Evolutionary conservation across 1,140 invertebrate genomes (phyloP).

Genomic region (Camponotus floridanus): DNA sequence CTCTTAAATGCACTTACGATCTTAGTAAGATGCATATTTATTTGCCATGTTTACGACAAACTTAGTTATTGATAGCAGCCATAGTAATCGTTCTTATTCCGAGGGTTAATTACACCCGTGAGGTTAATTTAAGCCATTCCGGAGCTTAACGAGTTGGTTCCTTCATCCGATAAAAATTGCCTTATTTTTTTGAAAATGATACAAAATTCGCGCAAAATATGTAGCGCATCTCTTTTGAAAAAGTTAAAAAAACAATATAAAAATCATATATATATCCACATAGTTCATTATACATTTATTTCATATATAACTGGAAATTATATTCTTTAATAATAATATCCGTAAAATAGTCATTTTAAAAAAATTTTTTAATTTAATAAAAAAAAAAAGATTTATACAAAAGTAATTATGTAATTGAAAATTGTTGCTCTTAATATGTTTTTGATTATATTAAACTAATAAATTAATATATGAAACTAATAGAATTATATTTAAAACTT

Average conservation of each 20-base stretch:
- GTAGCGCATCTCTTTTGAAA: neutral
- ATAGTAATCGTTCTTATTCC: conserved; percentile 18
- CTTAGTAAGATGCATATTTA: conserved; percentile 6
- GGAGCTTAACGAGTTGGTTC: conserved; percentile 50
- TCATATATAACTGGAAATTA: too few relatives aligned
- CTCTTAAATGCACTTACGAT: neutral
- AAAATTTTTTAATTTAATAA: neutral
- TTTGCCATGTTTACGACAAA: conserved; percentile 28
- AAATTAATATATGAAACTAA: neutral
- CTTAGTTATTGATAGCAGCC: conserved; percentile 36
- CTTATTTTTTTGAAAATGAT: conserved; percentile 1
- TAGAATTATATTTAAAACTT: neutral
- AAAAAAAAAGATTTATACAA: neutral
- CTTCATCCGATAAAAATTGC: conserved; percentile 21
- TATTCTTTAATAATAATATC: neutral
- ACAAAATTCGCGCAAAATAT: neutral
- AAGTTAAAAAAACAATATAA: neutral
- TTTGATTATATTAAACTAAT: neutral
- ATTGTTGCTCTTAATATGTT: neutral
- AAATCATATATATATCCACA: too few relatives aligned
- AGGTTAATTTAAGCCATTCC: conserved; percentile 57
- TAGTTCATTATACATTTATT: too few relatives aligned
- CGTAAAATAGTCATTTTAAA: neutral
- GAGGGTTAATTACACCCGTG: conserved; percentile 45
- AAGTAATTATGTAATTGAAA: neutral